phyloP scores from a whole-genome alignment of 2,113 vertebrate species.

The Acrocephalus kingi region DNA sequence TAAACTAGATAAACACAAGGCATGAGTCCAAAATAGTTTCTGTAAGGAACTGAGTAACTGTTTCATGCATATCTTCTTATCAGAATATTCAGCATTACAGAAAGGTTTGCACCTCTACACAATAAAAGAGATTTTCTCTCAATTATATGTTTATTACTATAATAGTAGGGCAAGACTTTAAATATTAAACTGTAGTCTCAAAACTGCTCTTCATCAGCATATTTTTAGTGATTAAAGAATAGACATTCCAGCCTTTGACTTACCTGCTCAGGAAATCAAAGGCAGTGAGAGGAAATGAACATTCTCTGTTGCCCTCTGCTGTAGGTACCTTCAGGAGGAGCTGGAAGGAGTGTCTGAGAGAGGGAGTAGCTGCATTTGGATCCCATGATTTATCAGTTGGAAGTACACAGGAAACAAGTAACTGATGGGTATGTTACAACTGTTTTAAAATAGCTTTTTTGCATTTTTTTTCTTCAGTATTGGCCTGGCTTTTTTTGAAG shows the following conservation, averaged over 20 bases:
- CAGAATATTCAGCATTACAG: neutral
- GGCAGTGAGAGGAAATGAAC: neutral
- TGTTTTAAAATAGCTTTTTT: neutral
- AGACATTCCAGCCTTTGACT: neutral
- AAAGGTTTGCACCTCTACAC: neutral
- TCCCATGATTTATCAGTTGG: neutral
- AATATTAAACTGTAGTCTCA: neutral
- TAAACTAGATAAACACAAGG: neutral
- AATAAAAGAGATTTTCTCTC: neutral
- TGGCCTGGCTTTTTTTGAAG: neutral
- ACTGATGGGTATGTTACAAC: neutral
- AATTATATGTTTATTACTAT: neutral
- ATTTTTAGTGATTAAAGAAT: neutral
- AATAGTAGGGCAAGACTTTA: slow-evolving; percentile 10
- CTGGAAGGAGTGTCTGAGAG: neutral
- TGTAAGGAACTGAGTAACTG: neutral
- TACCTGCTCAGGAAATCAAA: neutral
- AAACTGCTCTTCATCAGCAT: neutral
- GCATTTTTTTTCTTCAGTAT: neutral
- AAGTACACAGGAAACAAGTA: neutral
- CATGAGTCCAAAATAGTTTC: neutral
- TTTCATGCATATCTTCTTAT: neutral
- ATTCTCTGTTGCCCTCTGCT: neutral
- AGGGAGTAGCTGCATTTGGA: neutral
- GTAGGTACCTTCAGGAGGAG: neutral